phyloP scores from a whole-genome alignment of 2,888 invertebrate genomes.

The Campoplex nolae region DNA sequence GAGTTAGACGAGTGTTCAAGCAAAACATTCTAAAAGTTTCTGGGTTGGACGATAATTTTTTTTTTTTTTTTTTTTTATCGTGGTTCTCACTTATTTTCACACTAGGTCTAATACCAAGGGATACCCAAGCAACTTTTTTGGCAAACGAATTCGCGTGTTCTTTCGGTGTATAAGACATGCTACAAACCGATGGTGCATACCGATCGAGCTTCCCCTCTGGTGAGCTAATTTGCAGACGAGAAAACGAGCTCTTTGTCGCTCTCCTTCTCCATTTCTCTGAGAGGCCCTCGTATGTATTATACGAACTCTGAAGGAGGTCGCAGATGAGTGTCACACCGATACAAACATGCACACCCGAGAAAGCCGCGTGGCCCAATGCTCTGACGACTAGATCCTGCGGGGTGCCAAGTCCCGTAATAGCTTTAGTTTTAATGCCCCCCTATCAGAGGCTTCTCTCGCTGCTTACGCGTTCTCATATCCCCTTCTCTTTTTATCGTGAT shows the following conservation, averaged over 20 bases:
- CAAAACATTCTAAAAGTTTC: constrained; percentile 46
- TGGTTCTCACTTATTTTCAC: constrained; percentile 60
- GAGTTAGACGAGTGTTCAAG: constrained; percentile 33
- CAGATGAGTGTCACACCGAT: constrained; percentile 54
- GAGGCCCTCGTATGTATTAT: constrained; percentile 52
- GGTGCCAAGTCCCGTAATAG: constrained; percentile 72
- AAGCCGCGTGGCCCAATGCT: constrained; percentile 40
- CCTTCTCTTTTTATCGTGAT: constrained; percentile 52
- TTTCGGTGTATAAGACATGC: constrained; percentile 31
- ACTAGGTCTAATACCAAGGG: constrained; percentile 54
- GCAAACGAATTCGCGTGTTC: constrained; percentile 51
- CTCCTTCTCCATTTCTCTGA: constrained; percentile 9
- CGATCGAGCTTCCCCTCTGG: constrained; percentile 27
- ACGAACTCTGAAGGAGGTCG: constrained; percentile 45
- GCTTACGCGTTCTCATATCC: constrained; percentile 5
- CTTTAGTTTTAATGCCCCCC: constrained; percentile 71
- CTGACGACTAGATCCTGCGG: constrained; percentile 64
- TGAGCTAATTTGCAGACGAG: constrained; percentile 63
- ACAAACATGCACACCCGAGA: constrained; percentile 22
- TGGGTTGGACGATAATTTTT: constrained; percentile 55
- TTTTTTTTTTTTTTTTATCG: constrained; percentile 16
- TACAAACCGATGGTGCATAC: constrained; percentile 51
- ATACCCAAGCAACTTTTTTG: constrained; percentile 63
- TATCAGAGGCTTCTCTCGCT: constrained; percentile 40
- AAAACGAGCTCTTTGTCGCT: constrained; percentile 55